Evolutionary conservation across 2,113 vertebrate species (phyloP), one percentile per base, ranked within the genome.

Genomic region (Felis chaus): DNA sequence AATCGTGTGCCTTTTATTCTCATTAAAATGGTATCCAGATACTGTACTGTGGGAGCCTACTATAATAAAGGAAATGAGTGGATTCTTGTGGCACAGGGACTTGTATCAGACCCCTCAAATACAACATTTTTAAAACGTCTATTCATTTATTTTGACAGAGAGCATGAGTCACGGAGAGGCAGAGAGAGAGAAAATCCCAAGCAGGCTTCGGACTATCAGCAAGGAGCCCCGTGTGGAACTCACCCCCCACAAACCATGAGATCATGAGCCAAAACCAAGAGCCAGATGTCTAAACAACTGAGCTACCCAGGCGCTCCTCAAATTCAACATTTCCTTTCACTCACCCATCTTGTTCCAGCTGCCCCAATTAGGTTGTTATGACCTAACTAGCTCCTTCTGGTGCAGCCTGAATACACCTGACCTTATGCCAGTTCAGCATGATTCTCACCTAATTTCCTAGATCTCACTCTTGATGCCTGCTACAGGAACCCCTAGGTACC

Each of bases 361-460:
- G 19, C 69, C 10, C 41, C 41, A 31, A 5, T 36, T 27, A 61
- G 5, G 8, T 68, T 33, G 31, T 33, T 68, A 7, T n/a, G 27
- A 41, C 4, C 57, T 57, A 25, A 14, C 39, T 36, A 63, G 4
- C 6, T 57, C 73, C 71, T 6, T 21, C 21, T 36, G 15, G 23
- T 23, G 2, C 5, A 23, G 33, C n/a, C 14, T 8, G 27, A 55
- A 33, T 41, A 14, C 12, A 31, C 19, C 48, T 79, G 92, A 39
- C 19, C 4, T 57, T 27, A 5, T 1, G 4, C 13, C 7, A 27
- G 13, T 25, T 55, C 7, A 41, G 23, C 7, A 7, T 5, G 9
- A 21, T 7, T 57, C 41, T 39, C 16, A 21, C 7, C 18, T 39
- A 27, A 33, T 50, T 76, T 78, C 14, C 1, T 69, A 7, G 21